Conservation (phyloP, 2,888 invertebrate genomes). For the Bimastos eiseni region DNA sequence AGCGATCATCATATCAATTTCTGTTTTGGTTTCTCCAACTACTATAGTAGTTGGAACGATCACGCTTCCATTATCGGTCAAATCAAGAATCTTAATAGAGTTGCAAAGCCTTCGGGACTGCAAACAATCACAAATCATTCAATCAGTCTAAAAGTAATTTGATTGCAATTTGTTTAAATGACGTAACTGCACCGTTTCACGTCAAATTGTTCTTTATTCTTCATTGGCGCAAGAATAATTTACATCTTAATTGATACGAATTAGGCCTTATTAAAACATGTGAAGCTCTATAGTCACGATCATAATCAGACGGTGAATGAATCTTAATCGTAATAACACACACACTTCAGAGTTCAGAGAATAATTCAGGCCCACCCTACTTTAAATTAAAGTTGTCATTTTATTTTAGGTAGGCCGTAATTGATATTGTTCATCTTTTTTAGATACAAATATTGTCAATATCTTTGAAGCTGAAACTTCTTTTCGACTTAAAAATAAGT, state of each 20-base stretch:
- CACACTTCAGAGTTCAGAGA: neutral
- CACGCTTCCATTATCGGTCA: too few relatives aligned
- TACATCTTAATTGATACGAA: neutral
- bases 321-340: neutral
- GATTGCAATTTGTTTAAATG: neutral
- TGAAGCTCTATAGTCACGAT: neutral
- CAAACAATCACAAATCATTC: too few relatives aligned
- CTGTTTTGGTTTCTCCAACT: too few relatives aligned
- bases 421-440: neutral
- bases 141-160: too few relatives aligned
- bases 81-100: too few relatives aligned
- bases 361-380: neutral
- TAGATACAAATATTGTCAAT: neutral
- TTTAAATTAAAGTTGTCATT: neutral
- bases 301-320: neutral
- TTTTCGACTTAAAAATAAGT: too few relatives aligned
- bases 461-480: too few relatives aligned
- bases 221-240: neutral
- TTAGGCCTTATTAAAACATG: neutral
- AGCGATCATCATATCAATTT: too few relatives aligned
- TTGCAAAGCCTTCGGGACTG: too few relatives aligned
- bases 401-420: neutral
- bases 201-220: neutral
- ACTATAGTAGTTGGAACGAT: too few relatives aligned
- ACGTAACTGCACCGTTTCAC: neutral